Conservation (phyloP, 2,888 invertebrate species). For the Sinohyriopsis cumingii region DNA sequence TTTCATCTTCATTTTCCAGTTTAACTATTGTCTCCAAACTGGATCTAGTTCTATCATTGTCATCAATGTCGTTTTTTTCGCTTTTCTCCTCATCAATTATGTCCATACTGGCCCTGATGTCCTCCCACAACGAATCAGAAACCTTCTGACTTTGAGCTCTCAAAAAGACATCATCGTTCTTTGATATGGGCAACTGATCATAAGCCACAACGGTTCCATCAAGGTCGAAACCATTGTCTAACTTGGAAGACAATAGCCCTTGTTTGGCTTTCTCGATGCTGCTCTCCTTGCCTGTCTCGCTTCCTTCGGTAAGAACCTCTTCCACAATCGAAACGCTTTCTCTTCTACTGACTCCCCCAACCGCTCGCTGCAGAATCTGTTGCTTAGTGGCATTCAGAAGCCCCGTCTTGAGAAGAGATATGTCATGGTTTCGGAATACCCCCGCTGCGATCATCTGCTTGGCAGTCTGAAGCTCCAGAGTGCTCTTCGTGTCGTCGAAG, state of each 20-base stretch:
- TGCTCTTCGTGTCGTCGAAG: constrained; percentile 72
- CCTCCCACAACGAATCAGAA: constrained; percentile 62
- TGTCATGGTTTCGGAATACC: constrained; percentile 24
- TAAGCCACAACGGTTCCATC: constrained; percentile 40
- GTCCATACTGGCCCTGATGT: constrained; percentile 60
- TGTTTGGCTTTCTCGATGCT: not conserved
- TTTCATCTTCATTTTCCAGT: constrained; percentile 53
- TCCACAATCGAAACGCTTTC: constrained; percentile 54
- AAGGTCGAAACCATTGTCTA: constrained; percentile 44
- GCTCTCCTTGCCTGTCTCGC: not conserved
- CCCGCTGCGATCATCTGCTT: constrained; percentile 43
- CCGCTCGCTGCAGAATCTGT: constrained; percentile 41
- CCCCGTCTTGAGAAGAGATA: constrained; percentile 38
- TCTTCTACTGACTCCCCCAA: constrained; percentile 34
- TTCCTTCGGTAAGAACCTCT: constrained; percentile 34
- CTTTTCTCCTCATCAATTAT: constrained; percentile 35
- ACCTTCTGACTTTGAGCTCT: constrained; percentile 26
- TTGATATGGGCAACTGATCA: constrained; percentile 22
- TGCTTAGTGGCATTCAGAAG: constrained; percentile 40
- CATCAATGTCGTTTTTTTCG: constrained; percentile 16
- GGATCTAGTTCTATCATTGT: constrained; percentile 15
- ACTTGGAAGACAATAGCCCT: constrained; percentile 22
- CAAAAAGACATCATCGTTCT: constrained; percentile 12
- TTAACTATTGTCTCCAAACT: constrained; percentile 41
- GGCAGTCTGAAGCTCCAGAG: constrained; percentile 40